A percentile compares a stretch with the other conserved stretches of the same genome.
Conservation (phyloP, 2,113 vertebrate genomes). For the Uropsilus gracilis region DNA sequence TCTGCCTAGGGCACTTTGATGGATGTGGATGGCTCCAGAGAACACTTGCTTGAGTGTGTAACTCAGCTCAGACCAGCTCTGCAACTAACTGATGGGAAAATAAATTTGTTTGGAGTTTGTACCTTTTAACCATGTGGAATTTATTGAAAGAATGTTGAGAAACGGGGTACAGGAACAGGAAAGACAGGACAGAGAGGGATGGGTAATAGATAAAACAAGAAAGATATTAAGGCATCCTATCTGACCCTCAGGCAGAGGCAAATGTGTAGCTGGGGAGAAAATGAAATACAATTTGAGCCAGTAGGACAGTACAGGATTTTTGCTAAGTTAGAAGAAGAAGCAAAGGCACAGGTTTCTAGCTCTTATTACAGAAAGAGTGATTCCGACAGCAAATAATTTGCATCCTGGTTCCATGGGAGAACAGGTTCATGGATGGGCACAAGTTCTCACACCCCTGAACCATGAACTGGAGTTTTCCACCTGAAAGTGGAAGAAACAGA, state of each 20-base stretch:
- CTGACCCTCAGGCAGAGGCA: conserved; percentile 44
- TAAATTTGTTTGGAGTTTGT: not conserved
- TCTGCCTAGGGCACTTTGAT: not conserved
- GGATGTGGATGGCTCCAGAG: not conserved
- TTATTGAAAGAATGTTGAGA: conserved; percentile 65
- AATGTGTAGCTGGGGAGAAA: not conserved
- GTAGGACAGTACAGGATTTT: not conserved
- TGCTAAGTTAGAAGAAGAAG: conserved; percentile 35
- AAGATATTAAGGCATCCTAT: not conserved
- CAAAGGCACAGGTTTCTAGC: conserved; percentile 22
- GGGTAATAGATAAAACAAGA: not conserved
- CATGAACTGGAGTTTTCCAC: conserved; percentile 77
- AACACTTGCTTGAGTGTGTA: not conserved
- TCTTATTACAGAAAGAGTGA: conserved; percentile 71
- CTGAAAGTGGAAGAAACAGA: conserved; percentile 56
- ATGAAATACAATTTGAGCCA: not conserved
- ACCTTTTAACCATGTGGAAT: conserved; percentile 34
- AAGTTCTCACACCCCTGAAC: conserved; percentile 78
- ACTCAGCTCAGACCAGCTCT: not conserved
- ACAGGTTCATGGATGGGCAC: conserved; percentile 79
- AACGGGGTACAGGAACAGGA: not conserved
- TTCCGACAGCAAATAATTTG: conserved; percentile 73
- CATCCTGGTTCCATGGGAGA: conserved; percentile 76
- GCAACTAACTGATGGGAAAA: not conserved
- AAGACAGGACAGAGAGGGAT: not conserved